Conservation (phyloP, 1,140 invertebrate species). For the Drosophila asahinai region DNA sequence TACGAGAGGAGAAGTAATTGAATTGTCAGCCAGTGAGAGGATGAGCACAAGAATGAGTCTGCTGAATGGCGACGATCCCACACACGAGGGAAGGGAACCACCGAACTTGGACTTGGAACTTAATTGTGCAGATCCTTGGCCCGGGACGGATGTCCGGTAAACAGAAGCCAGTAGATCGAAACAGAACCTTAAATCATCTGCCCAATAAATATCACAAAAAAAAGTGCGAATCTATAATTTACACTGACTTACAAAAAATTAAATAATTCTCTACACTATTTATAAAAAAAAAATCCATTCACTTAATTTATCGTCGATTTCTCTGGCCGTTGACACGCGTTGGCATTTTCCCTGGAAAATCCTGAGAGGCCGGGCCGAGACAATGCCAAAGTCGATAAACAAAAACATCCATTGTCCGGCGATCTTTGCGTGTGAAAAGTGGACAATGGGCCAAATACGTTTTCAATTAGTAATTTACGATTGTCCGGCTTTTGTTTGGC, state of each 20-base stretch:
- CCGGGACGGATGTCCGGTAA: slow-evolving; percentile 42
- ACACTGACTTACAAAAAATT: no score
- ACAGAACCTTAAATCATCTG: not conserved
- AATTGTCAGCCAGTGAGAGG: slow-evolving; percentile 32
- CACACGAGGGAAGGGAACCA: slow-evolving; percentile 22
- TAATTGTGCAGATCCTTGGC: slow-evolving; percentile 20
- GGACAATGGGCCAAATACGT: slow-evolving; percentile 63
- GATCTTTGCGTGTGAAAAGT: slow-evolving; percentile 44
- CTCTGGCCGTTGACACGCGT: slow-evolving; percentile 24
- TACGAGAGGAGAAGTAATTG: slow-evolving; percentile 22
- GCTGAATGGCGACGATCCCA: slow-evolving; percentile 22
- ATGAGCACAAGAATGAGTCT: slow-evolving; percentile 23
- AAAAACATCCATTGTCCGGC: slow-evolving; percentile 46
- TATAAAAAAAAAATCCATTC: not conserved
- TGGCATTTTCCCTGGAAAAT: slow-evolving; percentile 32
- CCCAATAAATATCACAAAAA: not conserved
- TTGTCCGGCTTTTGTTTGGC: slow-evolving; percentile 50
- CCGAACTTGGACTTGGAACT: slow-evolving; percentile 33
- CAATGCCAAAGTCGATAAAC: slow-evolving; percentile 21
- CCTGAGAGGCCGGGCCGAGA: slow-evolving; percentile 1
- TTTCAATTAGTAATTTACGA: slow-evolving; percentile 82
- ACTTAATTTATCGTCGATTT: slow-evolving; percentile 8
- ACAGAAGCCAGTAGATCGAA: slow-evolving; percentile 1
- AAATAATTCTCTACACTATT: no score
- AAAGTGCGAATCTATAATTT: no score